Evolutionary conservation across 2,888 invertebrate species (phyloP).

Genomic region (Lordiphosa andalusiaca): DNA sequence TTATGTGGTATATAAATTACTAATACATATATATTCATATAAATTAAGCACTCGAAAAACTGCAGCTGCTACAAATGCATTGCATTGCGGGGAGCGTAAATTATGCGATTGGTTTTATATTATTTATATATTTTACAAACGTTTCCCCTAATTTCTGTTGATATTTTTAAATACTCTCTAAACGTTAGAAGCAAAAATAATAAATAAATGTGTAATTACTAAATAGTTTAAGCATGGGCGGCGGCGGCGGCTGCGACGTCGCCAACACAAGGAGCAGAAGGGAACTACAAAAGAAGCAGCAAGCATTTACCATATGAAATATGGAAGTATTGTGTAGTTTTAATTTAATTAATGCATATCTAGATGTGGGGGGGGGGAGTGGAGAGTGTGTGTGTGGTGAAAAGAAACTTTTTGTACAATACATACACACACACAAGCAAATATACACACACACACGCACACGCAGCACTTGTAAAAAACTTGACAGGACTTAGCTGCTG

Average conservation of each 20-base stretch:
- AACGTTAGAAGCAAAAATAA: no score
- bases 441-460: constrained; percentile 19
- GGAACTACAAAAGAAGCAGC: no score
- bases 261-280: no score
- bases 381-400: no score
- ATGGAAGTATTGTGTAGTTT: constrained; percentile 19
- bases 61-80: constrained; percentile 66
- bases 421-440: constrained; percentile 33
- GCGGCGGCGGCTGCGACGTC: no score
- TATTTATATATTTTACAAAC: no score
- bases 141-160: constrained; percentile 7
- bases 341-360: constrained; percentile 7
- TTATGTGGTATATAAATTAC: constrained; percentile 64
- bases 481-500: no score
- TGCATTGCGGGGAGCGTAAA: not conserved
- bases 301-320: constrained; percentile 19
- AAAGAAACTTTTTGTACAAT: constrained; percentile 44
- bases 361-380: no score
- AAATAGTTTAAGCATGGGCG: no score
- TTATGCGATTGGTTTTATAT: no score
- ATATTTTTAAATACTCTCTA: constrained; percentile 1
- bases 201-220: no score
- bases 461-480: constrained; percentile 1
- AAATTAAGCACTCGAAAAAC: constrained; percentile 71
- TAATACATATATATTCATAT: constrained; percentile 40